Evolutionary conservation across 1,140 invertebrate genomes (phyloP).

Genomic region (Apis cerana): DNA sequence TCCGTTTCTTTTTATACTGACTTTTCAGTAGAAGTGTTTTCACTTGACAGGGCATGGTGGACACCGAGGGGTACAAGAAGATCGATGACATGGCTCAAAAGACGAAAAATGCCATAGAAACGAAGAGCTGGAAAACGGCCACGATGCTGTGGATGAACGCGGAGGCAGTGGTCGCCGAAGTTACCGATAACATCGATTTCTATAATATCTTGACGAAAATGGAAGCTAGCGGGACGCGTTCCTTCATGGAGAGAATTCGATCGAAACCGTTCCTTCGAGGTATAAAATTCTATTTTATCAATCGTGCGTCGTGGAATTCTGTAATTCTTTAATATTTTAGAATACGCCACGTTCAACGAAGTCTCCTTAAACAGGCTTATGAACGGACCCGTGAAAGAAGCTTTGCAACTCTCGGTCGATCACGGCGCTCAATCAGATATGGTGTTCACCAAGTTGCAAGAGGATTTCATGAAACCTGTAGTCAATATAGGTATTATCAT

Average conservation of each 20-base stretch:
- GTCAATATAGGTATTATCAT: constrained; percentile 82
- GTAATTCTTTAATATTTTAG: not conserved
- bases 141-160: constrained; percentile 85
- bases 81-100: constrained; percentile 81
- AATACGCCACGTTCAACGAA: constrained; percentile 37
- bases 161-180: constrained; percentile 82
- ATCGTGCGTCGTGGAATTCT: no score
- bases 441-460: constrained; percentile 85
- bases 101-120: constrained; percentile 81
- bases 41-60: constrained; percentile 82
- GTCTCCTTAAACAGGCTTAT: constrained; percentile 83
- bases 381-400: constrained; percentile 86
- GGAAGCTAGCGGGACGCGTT: not conserved
- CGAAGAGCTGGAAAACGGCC: constrained; percentile 82
- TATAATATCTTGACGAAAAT: constrained; percentile 88
- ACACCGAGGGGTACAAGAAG: constrained; percentile 82
- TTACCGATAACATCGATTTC: constrained; percentile 87
- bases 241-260: not conserved
- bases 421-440: constrained; percentile 84
- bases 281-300: not conserved
- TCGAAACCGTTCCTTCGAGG: not conserved
- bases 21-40: not conserved
- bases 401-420: constrained; percentile 82
- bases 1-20: no score
- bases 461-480: constrained; percentile 94